Evolutionary conservation across 2,113 vertebrate species (phyloP), one percentile per base, ranked within the genome.

Genomic region (Blennius ocellaris): DNA sequence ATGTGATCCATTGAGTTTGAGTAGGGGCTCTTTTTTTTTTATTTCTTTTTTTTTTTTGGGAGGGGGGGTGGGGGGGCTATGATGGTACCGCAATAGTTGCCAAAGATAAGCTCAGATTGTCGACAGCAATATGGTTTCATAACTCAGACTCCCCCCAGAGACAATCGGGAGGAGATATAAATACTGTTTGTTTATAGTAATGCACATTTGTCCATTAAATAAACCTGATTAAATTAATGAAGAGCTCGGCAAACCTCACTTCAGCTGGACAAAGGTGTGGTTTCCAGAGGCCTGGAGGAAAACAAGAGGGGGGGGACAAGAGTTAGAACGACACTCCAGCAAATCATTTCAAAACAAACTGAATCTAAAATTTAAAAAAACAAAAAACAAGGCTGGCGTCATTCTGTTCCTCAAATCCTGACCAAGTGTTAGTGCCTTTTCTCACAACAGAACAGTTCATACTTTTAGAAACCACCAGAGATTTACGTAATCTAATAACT

Each of bases 131-230:
- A 75, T 90, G 76, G 84, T 86, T 82, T 88, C 69, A 30, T 30
- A 83, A 83, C 78, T 86, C 83, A 41, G 43, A 81, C 81, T 69
- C 73, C 87, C 72, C 80, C 78, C 76, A 73, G 48, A 81, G 66
- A 78, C 67, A 76, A 80, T 85, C 52, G 74, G 81, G 84, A 89
- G 73, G 64, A 84, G 70, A 82, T 80, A 87, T 90, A 87, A 93
- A 89, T 90, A 90, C 87, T 89, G 90, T 84, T 87, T 80, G 88
- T 82, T 91, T 81, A 82, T 89, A 85, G 68, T 83, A 90, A 90
- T 88, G 84, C 86, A 90, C 79, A 92, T 86, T 71, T 91, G 91
- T 92, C 89, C 88, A 88, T 93, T 91, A 92, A 93, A 89, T 90
- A 87, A 90, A 92, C 86, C 81, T 83, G 84, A 89, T 88, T 90